These are phyloP conservation scores for Ceryle rudis DNA, from an alignment of 2,797 vertebrate species.

Conservation along the genomic window DNA sequence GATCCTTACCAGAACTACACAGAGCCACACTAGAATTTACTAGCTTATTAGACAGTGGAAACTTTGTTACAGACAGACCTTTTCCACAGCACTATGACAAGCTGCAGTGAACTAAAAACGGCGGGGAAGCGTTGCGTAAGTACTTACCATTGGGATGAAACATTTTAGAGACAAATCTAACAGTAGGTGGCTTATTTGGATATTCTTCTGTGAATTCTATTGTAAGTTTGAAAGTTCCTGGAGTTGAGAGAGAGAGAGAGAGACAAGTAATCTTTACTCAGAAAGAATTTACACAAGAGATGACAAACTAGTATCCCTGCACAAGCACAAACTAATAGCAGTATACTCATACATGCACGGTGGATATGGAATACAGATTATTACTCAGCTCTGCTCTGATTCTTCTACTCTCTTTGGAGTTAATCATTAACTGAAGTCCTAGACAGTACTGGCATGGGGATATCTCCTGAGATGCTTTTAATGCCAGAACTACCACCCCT, in stretches of 20 bases:
- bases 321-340: neutral
- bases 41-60: neutral
- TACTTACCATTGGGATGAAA: slow-evolving; percentile 98
- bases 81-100: neutral
- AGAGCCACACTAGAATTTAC: neutral
- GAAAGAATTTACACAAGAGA: neutral
- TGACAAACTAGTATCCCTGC: neutral
- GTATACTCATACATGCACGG: neutral
- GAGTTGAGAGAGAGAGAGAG: slow-evolving; percentile 61
- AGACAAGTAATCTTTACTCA: slow-evolving; percentile 38
- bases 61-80: neutral
- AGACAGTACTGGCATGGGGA: neutral
- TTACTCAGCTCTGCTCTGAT: neutral
- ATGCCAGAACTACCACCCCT: neutral
- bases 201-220: slow-evolving; percentile 99
- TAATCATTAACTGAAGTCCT: neutral
- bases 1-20: neutral
- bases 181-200: slow-evolving; percentile 98
- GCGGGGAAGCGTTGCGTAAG: neutral
- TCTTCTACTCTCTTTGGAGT: neutral
- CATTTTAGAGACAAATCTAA: slow-evolving; percentile 99
- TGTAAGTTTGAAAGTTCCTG: slow-evolving; percentile 98
- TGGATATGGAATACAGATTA: neutral
- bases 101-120: neutral
- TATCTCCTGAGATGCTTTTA: neutral